Evolutionary conservation across 2,113 vertebrate species (phyloP).

Genomic region (Triplophysa dalaica): DNA sequence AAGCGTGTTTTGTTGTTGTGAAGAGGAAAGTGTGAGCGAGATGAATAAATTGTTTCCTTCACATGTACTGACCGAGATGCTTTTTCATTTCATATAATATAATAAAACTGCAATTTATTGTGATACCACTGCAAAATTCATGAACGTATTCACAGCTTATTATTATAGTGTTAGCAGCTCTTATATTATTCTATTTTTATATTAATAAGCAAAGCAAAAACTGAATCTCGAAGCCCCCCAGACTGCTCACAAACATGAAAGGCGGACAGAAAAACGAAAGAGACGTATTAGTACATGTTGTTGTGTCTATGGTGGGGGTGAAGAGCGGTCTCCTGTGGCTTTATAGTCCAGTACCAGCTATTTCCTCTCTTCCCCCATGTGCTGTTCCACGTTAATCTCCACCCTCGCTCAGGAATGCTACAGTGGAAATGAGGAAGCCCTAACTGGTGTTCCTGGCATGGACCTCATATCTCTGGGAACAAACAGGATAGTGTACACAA

Average conservation of each 20-base stretch:
- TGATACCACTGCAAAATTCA: too few relatives aligned
- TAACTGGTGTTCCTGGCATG: constrained; percentile 4
- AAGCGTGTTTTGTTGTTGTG: too few relatives aligned
- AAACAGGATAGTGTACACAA: not conserved
- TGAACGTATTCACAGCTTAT: too few relatives aligned
- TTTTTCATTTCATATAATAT: too few relatives aligned
- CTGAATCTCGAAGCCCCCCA: not conserved
- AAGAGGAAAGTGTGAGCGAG: too few relatives aligned
- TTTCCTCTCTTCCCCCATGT: constrained; percentile 37
- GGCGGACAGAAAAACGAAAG: not conserved
- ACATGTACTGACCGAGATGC: too few relatives aligned
- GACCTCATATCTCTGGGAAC: not conserved
- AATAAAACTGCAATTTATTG: too few relatives aligned
- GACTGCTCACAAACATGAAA: not conserved
- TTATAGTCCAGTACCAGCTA: constrained; percentile 20
- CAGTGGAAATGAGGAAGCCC: constrained; percentile 38
- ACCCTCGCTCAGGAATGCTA: constrained; percentile 38
- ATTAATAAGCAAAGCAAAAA: too few relatives aligned
- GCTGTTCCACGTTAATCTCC: not conserved
- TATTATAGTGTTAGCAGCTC: too few relatives aligned
- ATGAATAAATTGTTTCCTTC: too few relatives aligned
- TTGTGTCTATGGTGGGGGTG: not conserved
- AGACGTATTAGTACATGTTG: not conserved
- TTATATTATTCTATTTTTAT: too few relatives aligned
- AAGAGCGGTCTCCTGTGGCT: not conserved